Percentiles rank a stretch among this genome's conserved stretches.
Evolutionary conservation across 2,888 invertebrate genomes (phyloP).

Genomic region (Dryobotodes eremita): DNA sequence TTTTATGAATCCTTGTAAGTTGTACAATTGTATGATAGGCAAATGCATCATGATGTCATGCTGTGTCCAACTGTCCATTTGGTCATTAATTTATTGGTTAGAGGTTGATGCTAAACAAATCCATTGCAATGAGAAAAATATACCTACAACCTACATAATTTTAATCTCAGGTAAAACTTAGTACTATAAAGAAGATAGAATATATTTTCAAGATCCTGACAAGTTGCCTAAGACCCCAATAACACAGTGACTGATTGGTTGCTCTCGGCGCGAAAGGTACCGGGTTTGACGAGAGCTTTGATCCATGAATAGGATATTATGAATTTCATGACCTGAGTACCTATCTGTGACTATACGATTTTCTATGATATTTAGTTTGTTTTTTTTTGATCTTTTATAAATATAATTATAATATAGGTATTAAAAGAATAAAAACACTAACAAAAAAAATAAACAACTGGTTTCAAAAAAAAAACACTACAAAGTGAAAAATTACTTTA

Average conservation of each 20-base stretch:
- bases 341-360: background rate
- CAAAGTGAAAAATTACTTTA: background rate
- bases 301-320: background rate
- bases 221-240: background rate
- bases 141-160: background rate
- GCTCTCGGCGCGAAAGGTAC: background rate
- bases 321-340: background rate
- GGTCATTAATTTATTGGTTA: background rate
- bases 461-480: background rate
- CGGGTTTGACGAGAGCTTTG: background rate
- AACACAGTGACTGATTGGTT: background rate
- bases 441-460: background rate
- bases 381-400: too few relatives aligned
- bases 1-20: background rate
- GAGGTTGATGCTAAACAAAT: background rate
- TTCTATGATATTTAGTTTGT: too few relatives aligned
- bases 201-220: background rate
- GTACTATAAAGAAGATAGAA: background rate
- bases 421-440: background rate
- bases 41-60: background rate
- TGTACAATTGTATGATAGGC: background rate
- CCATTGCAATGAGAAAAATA: background rate
- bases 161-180: background rate
- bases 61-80: background rate
- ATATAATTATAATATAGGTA: too few relatives aligned